Evolutionary conservation across 2,797 vertebrate species (phyloP).

Genomic region (Scolopax rusticola): DNA sequence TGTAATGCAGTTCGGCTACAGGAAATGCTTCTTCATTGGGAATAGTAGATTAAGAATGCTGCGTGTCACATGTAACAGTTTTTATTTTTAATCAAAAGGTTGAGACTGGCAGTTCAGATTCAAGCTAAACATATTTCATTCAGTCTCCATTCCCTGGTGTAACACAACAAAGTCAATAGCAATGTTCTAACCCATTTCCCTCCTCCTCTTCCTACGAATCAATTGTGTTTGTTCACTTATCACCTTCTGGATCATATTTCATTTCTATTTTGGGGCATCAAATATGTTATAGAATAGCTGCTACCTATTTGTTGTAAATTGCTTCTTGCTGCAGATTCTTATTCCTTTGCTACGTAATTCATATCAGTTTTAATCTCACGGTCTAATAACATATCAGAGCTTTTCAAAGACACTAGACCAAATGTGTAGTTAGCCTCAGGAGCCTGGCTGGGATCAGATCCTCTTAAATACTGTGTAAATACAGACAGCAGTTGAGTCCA

Average conservation of each 20-base stretch:
- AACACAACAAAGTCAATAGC: constrained; percentile 49
- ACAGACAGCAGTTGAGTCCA: background rate
- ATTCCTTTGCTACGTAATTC: constrained; percentile 19
- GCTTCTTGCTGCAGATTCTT: constrained; percentile 34
- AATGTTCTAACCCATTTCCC: constrained; percentile 32
- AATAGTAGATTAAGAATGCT: constrained; percentile 9
- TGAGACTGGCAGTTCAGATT: background rate
- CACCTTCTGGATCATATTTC: constrained; percentile 57
- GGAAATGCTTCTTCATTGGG: background rate
- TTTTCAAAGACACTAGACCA: background rate
- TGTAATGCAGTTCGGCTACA: background rate
- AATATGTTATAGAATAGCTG: constrained; percentile 30
- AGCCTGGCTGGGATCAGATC: background rate
- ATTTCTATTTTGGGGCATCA: constrained; percentile 51
- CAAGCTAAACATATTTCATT: constrained; percentile 55
- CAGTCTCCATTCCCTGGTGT: background rate
- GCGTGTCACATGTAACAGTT: constrained; percentile 6
- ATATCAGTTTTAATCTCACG: constrained; percentile 30
- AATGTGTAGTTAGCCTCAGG: background rate
- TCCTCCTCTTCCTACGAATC: background rate
- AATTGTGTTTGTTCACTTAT: constrained; percentile 65
- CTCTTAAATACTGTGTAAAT: background rate
- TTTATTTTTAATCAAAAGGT: constrained; percentile 61
- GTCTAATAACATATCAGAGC: background rate
- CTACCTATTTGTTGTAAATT: constrained; percentile 53